Conservation (phyloP, 2,797 vertebrate species). For the Manis crassicaudata region DNA sequence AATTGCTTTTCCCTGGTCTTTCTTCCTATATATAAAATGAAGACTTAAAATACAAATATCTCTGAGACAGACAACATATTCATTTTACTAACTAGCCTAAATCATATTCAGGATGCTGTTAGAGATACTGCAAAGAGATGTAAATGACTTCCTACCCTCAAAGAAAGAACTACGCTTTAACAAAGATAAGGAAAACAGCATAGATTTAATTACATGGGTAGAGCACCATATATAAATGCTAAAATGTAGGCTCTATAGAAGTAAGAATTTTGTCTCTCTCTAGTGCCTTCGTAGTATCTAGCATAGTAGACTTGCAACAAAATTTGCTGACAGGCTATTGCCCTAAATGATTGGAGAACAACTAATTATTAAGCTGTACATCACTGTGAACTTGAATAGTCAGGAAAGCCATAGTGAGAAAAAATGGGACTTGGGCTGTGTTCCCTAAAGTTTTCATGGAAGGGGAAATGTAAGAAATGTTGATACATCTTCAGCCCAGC, state of each 20-base stretch:
- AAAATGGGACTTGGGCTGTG: not conserved
- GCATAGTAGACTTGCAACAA: not conserved
- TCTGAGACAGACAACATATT: not conserved
- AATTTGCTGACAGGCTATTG: not conserved
- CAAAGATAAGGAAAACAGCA: not conserved
- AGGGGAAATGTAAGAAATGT: not conserved
- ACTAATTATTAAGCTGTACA: not conserved
- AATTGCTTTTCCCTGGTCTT: not conserved
- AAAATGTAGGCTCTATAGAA: not conserved
- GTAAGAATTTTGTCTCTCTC: not conserved
- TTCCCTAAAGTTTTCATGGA: not conserved
- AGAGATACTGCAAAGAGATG: not conserved
- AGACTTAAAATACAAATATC: slow-evolving; percentile 57
- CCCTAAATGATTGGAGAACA: not conserved
- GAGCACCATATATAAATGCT: not conserved
- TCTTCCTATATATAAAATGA: slow-evolving; percentile 24
- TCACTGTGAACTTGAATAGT: not conserved
- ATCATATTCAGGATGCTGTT: not conserved
- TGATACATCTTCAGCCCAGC: not conserved
- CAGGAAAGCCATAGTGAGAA: not conserved
- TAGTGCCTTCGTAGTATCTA: not conserved
- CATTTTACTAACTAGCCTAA: not conserved
- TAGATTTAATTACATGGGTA: not conserved
- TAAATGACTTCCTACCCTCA: not conserved
- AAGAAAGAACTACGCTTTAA: not conserved